Evolutionary conservation across 1,140 invertebrate species (phyloP).

Genomic region (Listronotus bonariensis): DNA sequence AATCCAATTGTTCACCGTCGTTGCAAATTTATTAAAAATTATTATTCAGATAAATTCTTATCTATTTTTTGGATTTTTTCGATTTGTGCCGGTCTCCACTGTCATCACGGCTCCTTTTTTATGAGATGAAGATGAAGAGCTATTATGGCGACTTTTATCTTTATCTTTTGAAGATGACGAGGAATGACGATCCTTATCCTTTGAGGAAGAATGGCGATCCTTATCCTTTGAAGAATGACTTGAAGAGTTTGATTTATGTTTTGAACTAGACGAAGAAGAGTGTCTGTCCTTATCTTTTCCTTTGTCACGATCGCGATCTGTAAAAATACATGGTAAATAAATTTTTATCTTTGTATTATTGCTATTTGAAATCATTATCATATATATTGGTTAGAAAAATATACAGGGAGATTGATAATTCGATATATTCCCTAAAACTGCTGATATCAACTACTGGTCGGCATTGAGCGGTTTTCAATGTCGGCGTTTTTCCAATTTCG

Average conservation of each 20-base stretch:
- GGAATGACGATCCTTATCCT: conserved; percentile 17
- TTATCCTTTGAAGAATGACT: conserved; percentile 42
- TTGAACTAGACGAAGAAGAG: conserved; percentile 42
- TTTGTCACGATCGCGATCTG: conserved; percentile 22
- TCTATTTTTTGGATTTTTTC: conserved; percentile 69
- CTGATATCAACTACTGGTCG: too few relatives aligned
- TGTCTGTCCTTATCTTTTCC: conserved; percentile 55
- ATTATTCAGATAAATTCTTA: conserved; percentile 16
- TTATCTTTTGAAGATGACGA: conserved; percentile 46
- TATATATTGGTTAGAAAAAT: too few relatives aligned
- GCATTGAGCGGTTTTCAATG: too few relatives aligned
- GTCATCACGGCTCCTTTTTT: conserved; percentile 75
- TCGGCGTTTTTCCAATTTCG: too few relatives aligned
- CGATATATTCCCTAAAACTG: too few relatives aligned
- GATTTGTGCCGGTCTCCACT: conserved; percentile 68
- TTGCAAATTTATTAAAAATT: conserved; percentile 10
- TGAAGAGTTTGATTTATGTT: conserved; percentile 41
- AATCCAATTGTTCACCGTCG: not conserved
- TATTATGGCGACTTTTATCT: conserved; percentile 41
- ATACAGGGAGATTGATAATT: too few relatives aligned
- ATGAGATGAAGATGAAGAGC: conserved; percentile 27
- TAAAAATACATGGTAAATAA: conserved; percentile 1
- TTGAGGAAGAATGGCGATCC: conserved; percentile 42
- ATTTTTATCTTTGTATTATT: too few relatives aligned
- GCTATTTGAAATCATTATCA: too few relatives aligned